Percentiles rank a stretch among this genome's conserved stretches.
These are phyloP conservation scores for Listronotus bonariensis DNA, from an alignment of 1,140 invertebrate genomes.

Conservation along the genomic window DNA sequence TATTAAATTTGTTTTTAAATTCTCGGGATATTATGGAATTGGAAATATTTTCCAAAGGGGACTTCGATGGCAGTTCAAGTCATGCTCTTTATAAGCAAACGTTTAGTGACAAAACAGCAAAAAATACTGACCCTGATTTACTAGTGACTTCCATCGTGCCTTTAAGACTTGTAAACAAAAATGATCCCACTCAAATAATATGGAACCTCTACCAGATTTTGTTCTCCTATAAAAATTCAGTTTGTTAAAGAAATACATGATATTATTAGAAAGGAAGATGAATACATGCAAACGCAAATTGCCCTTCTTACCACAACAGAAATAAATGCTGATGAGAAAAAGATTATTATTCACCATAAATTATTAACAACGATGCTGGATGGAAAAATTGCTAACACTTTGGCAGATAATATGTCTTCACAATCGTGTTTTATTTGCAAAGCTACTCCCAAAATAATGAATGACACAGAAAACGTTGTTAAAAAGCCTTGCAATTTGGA, in stretches of 20 bases:
- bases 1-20: too few relatives aligned
- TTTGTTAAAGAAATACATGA: constrained; percentile 28
- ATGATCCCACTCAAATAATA: not conserved
- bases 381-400: constrained; percentile 8
- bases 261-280: constrained; percentile 1
- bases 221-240: constrained; percentile 28
- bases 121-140: constrained; percentile 15
- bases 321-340: not conserved
- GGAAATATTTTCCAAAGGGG: constrained; percentile 14
- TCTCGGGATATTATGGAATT: too few relatives aligned
- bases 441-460: constrained; percentile 14
- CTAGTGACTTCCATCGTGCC: constrained; percentile 28
- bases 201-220: constrained; percentile 29
- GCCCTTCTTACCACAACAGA: not conserved
- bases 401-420: constrained; percentile 13
- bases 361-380: constrained; percentile 24
- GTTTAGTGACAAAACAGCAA: not conserved
- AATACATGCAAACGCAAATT: constrained; percentile 8
- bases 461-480: constrained; percentile 11
- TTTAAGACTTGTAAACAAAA: constrained; percentile 2
- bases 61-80: constrained; percentile 19
- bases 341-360: constrained; percentile 4
- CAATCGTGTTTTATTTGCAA: constrained; percentile 20
- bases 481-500: not conserved
- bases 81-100: constrained; percentile 29